Percentiles rank a stretch among this genome's conserved stretches.
Evolutionary conservation across 1,140 invertebrate genomes (phyloP).

Genomic region (Cyclina sinensis): DNA sequence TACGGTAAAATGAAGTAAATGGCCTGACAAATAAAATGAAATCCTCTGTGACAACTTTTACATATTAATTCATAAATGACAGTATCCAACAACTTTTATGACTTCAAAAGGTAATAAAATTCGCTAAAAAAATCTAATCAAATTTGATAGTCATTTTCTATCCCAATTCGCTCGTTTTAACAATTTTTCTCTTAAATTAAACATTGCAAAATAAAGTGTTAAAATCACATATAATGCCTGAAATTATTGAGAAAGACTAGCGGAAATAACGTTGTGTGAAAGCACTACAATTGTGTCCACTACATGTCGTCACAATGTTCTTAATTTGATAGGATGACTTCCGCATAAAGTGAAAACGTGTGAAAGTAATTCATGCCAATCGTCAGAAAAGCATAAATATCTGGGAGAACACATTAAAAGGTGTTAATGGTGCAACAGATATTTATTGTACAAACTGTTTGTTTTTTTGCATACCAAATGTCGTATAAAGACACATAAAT

Average conservation of each 20-base stretch:
- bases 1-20: conserved; percentile 2
- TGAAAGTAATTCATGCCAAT: conserved; percentile 26
- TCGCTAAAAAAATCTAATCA: conserved; percentile 23
- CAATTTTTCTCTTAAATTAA: conserved; percentile 65
- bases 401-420: conserved; percentile 21
- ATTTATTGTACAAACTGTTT: not conserved
- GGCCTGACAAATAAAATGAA: conserved; percentile 10
- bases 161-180: conserved; percentile 49
- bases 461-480: conserved; percentile 11
- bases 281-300: conserved; percentile 30
- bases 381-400: not conserved
- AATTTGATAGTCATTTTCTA: conserved; percentile 45
- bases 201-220: conserved; percentile 64
- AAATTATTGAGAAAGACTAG: conserved; percentile 46
- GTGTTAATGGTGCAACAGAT: not conserved
- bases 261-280: conserved; percentile 35
- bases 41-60: conserved; percentile 17
- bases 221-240: conserved; percentile 43
- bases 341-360: conserved; percentile 28
- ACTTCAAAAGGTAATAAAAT: conserved; percentile 29
- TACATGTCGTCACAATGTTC: conserved; percentile 10
- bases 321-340: conserved; percentile 21
- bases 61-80: conserved; percentile 41
- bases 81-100: not conserved
- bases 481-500: not conserved